These are phyloP conservation scores for Columba janthina DNA, from an alignment of 2,113 vertebrate species.

Conservation along the genomic window DNA sequence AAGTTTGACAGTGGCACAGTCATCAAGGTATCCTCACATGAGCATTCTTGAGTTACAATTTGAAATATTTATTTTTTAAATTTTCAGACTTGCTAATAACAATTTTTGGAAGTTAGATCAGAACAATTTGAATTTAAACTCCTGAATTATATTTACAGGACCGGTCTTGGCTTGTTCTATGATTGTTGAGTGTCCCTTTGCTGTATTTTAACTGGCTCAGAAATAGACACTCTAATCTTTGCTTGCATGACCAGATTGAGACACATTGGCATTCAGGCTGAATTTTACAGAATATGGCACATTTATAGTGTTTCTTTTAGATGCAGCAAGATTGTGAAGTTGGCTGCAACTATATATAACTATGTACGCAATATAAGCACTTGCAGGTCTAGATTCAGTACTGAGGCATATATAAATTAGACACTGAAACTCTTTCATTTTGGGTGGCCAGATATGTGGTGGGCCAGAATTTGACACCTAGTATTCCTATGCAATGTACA, in stretches of 20 bases:
- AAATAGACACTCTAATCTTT: background rate
- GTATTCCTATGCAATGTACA: background rate
- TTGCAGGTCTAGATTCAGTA: background rate
- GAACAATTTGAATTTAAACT: background rate
- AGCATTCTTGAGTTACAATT: background rate
- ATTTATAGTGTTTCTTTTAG: slow-evolving; percentile 28
- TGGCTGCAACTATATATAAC: background rate
- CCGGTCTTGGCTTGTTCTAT: background rate
- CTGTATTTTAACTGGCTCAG: slow-evolving; percentile 1
- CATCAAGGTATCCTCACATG: background rate
- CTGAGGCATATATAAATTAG: background rate
- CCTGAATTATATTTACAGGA: background rate
- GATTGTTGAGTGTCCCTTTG: background rate
- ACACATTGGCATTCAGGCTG: background rate
- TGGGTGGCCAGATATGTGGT: background rate
- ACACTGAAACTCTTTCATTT: background rate
- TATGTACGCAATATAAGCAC: background rate
- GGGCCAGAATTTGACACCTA: background rate
- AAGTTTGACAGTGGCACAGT: background rate
- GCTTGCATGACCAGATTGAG: background rate
- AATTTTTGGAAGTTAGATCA: background rate
- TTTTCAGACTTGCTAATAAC: background rate
- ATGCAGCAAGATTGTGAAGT: background rate
- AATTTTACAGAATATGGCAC: slow-evolving; percentile 2
- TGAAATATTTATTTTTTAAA: background rate